Percentiles rank a stretch among this genome's conserved stretches.
These are phyloP conservation scores for Drosophila persimilis DNA, from an alignment of 1,140 invertebrate genomes.

Conservation along the genomic window DNA sequence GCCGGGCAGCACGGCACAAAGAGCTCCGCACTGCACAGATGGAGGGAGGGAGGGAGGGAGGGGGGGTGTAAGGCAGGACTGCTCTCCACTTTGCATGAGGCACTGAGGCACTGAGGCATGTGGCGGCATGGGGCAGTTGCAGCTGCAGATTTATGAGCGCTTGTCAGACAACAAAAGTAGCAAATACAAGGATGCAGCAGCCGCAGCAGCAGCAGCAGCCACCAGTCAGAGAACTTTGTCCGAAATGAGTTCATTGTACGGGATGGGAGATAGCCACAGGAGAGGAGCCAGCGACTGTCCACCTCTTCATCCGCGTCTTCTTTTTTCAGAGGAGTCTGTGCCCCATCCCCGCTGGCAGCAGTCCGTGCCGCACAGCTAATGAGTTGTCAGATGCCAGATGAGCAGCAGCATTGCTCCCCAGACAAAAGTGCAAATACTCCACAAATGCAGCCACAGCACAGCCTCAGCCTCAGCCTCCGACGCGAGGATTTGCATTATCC, in stretches of 20 bases:
- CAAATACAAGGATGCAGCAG: conserved; percentile 19
- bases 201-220: conserved; percentile 15
- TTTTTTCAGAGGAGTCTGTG: too few species aligned
- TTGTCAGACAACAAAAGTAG: conserved; percentile 59
- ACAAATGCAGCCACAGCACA: conserved; percentile 1
- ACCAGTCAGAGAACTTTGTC: conserved; percentile 24
- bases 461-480: not conserved
- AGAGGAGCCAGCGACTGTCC: too few species aligned
- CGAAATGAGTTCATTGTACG: conserved; percentile 69
- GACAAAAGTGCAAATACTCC: conserved; percentile 27
- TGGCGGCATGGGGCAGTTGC: conserved; percentile 20
- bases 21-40: conserved; percentile 22
- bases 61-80: conserved; percentile 1
- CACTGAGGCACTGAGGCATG: conserved; percentile 23
- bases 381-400: conserved; percentile 59
- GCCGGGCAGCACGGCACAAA: conserved; percentile 52
- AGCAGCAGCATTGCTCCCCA: conserved; percentile 26
- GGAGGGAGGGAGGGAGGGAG: not conserved
- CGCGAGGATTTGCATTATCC: conserved; percentile 54
- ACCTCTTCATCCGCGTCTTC: too few species aligned
- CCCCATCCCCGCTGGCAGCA: conserved; percentile 1
- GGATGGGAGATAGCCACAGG: not conserved
- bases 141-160: conserved; percentile 69
- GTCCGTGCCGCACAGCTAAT: conserved; percentile 51
- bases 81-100: conserved; percentile 45